Base-by-base conservation (phyloP, 2,113 vertebrate genomes). In the Dunckerocampus dactyliophorus region DNA sequence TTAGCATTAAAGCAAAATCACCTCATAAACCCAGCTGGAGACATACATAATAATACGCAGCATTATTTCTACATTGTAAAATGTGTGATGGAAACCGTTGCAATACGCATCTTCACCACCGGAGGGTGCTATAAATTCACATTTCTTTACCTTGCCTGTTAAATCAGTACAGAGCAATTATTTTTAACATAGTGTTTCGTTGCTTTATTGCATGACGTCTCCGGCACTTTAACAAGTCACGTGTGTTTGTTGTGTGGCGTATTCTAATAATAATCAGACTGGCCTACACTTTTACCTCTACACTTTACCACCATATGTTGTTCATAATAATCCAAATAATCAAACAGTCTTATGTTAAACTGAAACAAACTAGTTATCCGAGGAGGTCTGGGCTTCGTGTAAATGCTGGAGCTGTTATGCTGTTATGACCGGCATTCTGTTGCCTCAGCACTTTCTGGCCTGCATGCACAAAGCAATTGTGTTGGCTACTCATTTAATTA, bases 351-450 rank as follows among this genome's bases (percentile, higher is more conserved):
- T 9, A 39, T 11, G 37, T 39, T 9, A 9, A n/a, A n/a, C n/a
- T n/a, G n/a, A 39, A 39, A 39, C 37, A 39, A 39, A 39, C 11
- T 7, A 11, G 37, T 39, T 39, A 12, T 12, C 9, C 3, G 37
- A 11, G 9, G 37, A 39, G 69, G 61, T 63, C 74, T 73, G 73
- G 77, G 74, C 80, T 79, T 65, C 57, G 64, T 74, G 68, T 75
- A 81, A 82, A 73, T 67, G 60, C 72, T 75, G 60, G 68, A 72
- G 50, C 76, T 89, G 86, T 83, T 81, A 87, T 86, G 84, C 83
- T 88, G 81, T 87, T 86, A 76, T 86, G 81, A 63, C 82, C 86
- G 85, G 82, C 74, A 62, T 47, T 42, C 69, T 82, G 83, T 81
- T 81, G n/a, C 68, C 37, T 37, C 74, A 66, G 63, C 57, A 68